These are phyloP conservation scores for Gymnoscelis rufifasciata DNA, from an alignment of 2,888 invertebrate genomes.

Conservation along the genomic window DNA sequence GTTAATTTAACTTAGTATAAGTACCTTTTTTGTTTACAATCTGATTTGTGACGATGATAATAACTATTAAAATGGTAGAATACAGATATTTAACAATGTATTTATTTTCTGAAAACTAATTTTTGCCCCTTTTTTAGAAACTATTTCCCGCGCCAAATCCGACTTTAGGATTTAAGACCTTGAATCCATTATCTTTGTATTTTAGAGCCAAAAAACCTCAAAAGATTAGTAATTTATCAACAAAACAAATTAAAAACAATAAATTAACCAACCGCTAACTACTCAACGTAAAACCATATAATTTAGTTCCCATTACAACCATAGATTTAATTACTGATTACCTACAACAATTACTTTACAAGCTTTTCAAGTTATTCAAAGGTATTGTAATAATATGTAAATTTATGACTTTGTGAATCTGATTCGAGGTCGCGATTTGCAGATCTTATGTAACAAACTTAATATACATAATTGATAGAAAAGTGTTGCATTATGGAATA, in stretches of 20 bases:
- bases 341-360: conserved; percentile 8
- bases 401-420: conserved; percentile 12
- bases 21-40: too few species aligned
- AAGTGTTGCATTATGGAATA: conserved; percentile 5
- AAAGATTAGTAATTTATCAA: not conserved
- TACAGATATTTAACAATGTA: too few species aligned
- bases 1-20: too few species aligned
- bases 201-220: too few species aligned
- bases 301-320: not conserved
- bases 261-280: not conserved
- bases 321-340: conserved; percentile 8
- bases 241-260: not conserved
- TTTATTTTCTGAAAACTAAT: too few species aligned
- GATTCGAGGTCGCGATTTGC: conserved; percentile 17
- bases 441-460: conserved; percentile 13
- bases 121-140: too few species aligned
- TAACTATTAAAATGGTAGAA: too few species aligned
- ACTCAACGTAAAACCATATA: not conserved
- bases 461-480: conserved; percentile 15
- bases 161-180: too few species aligned
- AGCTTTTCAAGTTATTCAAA: not conserved
- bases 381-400: conserved; percentile 15
- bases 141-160: too few species aligned
- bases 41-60: too few species aligned
- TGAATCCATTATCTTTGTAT: too few species aligned